phyloP scores from a whole-genome alignment of 1,140 invertebrate genomes.

The Holcopasites calliopsidis region DNA sequence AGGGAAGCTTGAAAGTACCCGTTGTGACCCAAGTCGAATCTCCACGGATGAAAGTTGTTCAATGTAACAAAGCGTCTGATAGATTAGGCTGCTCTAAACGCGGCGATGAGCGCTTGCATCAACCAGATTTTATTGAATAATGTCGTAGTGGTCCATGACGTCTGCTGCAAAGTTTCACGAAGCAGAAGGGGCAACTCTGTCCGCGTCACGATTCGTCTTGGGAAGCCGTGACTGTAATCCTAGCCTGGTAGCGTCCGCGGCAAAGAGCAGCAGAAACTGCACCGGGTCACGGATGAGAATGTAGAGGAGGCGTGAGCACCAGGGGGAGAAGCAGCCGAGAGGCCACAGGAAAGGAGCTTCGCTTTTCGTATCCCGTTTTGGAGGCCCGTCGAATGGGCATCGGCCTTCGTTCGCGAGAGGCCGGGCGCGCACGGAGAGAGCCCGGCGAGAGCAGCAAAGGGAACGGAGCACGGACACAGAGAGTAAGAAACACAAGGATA shows the following conservation, averaged over 20 bases:
- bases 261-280: too few relatives aligned
- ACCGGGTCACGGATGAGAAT: too few relatives aligned
- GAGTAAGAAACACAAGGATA: background rate
- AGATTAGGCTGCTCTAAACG: background rate
- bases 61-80: too few relatives aligned
- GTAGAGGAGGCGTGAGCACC: constrained; percentile 48
- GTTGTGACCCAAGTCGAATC: background rate
- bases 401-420: constrained; percentile 59
- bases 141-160: too few relatives aligned
- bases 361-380: constrained; percentile 64
- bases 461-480: background rate
- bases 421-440: constrained; percentile 30
- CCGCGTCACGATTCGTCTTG: too few relatives aligned
- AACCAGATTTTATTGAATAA: background rate
- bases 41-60: background rate
- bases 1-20: background rate
- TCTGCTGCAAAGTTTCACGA: too few relatives aligned
- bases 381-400: constrained; percentile 65
- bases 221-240: constrained; percentile 12
- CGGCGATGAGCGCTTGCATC: background rate
- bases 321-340: constrained; percentile 53
- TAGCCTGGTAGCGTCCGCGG: background rate
- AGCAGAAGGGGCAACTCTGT: too few relatives aligned
- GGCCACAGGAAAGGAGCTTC: constrained; percentile 47
- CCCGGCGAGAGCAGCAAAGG: constrained; percentile 19